Conservation (phyloP, 2,113 vertebrate genomes). For the Phylloscopus trochilus region DNA sequence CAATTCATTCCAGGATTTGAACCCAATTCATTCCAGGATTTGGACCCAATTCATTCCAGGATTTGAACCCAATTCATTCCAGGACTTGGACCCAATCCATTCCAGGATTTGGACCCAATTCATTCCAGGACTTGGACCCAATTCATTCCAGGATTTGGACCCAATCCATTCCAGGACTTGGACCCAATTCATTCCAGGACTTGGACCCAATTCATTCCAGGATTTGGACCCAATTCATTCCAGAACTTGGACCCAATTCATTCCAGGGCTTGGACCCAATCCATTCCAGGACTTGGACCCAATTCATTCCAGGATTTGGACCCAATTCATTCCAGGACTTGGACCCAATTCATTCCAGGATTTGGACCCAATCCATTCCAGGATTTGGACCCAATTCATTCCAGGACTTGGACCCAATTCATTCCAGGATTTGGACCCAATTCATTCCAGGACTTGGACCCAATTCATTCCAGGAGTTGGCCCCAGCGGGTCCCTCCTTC, state of each 20-base stretch:
- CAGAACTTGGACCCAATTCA: conserved; percentile 14
- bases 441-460: conserved; percentile 64
- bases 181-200: conserved; percentile 71
- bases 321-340: conserved; percentile 69
- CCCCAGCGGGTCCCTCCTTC: conserved; percentile 42
- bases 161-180: too few species aligned
- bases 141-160: neutral
- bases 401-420: conserved; percentile 35
- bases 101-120: conserved; percentile 26
- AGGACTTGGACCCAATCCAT: neutral
- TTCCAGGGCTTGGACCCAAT: conserved; percentile 19
- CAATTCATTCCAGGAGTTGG: neutral
- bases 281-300: conserved; percentile 62
- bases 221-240: conserved; percentile 65
- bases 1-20: neutral
- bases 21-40: conserved; percentile 68
- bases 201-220: neutral
- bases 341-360: neutral
- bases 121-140: conserved; percentile 60
- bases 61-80: conserved; percentile 68
- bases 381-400: too few species aligned
- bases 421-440: conserved; percentile 17
- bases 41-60: neutral
- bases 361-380: conserved; percentile 57
- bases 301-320: neutral